phyloP scores from a whole-genome alignment of 2,888 invertebrate genomes.

The Vandiemenella viatica region DNA sequence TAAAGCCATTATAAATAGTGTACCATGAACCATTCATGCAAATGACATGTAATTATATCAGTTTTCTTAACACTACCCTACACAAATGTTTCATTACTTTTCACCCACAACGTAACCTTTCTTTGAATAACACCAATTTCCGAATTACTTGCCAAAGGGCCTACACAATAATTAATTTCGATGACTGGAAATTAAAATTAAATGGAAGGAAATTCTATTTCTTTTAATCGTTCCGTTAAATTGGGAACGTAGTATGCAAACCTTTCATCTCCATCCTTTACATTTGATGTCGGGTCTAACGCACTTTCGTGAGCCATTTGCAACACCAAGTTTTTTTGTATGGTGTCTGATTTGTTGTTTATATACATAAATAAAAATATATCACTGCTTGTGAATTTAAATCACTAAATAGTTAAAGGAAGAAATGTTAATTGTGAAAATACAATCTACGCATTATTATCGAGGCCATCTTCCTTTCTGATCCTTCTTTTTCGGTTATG shows the following conservation, averaged over 20 bases:
- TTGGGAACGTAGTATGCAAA: conserved; percentile 10
- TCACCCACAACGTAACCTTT: not conserved
- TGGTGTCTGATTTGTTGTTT: conserved; percentile 5
- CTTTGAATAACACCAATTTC: not conserved
- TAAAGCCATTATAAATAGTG: too few species aligned
- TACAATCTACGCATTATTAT: conserved; percentile 9
- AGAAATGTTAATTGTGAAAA: conserved; percentile 3
- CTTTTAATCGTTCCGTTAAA: conserved; percentile 1
- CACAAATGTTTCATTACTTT: conserved; percentile 3
- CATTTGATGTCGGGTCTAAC: conserved; percentile 14
- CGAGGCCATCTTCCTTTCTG: conserved; percentile 9
- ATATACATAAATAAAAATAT: conserved; percentile 4
- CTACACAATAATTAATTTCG: too few species aligned
- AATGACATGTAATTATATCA: not conserved
- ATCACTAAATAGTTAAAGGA: conserved; percentile 7
- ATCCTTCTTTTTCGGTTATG: conserved; percentile 4
- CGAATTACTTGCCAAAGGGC: too few species aligned
- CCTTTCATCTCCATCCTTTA: conserved; percentile 15
- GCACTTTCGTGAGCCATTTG: conserved; percentile 16
- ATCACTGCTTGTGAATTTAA: conserved; percentile 5
- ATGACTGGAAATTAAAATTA: not conserved
- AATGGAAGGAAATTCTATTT: conserved; percentile 2
- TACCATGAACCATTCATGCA: not conserved
- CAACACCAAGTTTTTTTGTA: not conserved
- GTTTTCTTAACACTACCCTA: not conserved